Evolutionary conservation across 2,797 vertebrate genomes (phyloP), one percentile per base, ranked within the genome.

Genomic region (Morus bassanus): DNA sequence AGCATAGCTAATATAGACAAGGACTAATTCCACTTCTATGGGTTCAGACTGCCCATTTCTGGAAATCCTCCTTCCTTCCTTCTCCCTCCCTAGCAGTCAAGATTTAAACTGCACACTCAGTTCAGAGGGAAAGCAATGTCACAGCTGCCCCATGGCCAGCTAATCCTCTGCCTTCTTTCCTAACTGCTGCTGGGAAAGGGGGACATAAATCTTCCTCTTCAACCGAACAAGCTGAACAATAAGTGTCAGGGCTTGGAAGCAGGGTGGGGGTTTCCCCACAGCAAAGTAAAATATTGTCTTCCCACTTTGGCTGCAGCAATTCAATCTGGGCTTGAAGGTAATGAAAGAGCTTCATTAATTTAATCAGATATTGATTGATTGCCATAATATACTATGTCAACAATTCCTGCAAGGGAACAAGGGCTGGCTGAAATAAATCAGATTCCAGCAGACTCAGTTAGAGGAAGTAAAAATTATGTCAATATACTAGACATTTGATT

Each of bases 331-430:
- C 54, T 61, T 76, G 61, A 75, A 96, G 82, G 93, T 91, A 96
- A 96, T 96, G 88, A 98, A 97, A 97, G 64, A 69, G 31, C 16
- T 91, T 93, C 87, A 78, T 89, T 77, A 69, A 78, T 97, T 96
- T 96, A 95, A 96, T 94, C 96, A 96, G 88, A 63, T 97, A 94
- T 67, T 91, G 94, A 97, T 91, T 67, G 74, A 97, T 97, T 93
- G 81, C 74, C 80, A 19, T 91, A 97, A 97, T 96, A 96, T 68
- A 93, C 54, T 95, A 63, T 72, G 89, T 92, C 67, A 95, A 88
- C 72, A 91, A 59, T 72, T 89, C 73, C 61, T 96, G 70, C 64
- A 15, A 86, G 63, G 56, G 54, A 89, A 50, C 41, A 74, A 82
- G 63, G 25, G 13, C 35, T 73, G 69, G 46, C 57, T 92, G 37